Evolutionary conservation across 2,797 vertebrate species (phyloP), one percentile per base, ranked within the genome.

Genomic region (Perdix hodgsoniae): DNA sequence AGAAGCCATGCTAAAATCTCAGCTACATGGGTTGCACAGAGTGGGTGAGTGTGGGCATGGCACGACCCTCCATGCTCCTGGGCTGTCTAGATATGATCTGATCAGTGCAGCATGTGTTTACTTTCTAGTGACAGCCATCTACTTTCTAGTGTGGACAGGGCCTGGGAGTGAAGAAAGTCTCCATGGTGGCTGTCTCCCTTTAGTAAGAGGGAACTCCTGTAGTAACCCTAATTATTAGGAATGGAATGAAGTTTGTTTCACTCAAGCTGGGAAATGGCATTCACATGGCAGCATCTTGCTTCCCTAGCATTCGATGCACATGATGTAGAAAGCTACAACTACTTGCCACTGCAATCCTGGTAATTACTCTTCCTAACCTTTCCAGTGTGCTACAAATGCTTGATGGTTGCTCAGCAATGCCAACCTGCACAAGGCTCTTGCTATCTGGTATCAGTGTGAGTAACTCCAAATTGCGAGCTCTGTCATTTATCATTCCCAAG

Each of bases 361-460:
- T 45, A 57, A 83, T 76, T 81, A 24, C 76, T 60, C 54, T 33
- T 79, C 61, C 31, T 57, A 60, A 66, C 37, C 35, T 89, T 60
- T 18, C 40, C 2, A 0, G 14, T 54, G 78, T 15, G 21, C 79
- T 17, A n/a, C 18, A 65, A 42, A 22, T 37, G 64, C 35, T 49
- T 21, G 16, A 35, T 12, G 57, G 65, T 77, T 74, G 74, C n/a
- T 79, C 64, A 87, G 57, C 74, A 86, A 59, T 80, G 87, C n/a
- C 77, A 75, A 27, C 64, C 77, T 63, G 49, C 0, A 1, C 80
- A 79, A 77, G 56, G 0, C 66, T 77, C 54, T 45, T 50, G 40
- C 52, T 35, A 61, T 66, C 79, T 82, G 77, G 6, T 70, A 45
- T 70, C 87, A 91, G 18, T 0, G 11, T 76, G 83, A 79, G 67